These are phyloP conservation scores for Brachionus asplanchnoidis DNA, from an alignment of 1,140 invertebrate species.

Conservation along the genomic window DNA sequence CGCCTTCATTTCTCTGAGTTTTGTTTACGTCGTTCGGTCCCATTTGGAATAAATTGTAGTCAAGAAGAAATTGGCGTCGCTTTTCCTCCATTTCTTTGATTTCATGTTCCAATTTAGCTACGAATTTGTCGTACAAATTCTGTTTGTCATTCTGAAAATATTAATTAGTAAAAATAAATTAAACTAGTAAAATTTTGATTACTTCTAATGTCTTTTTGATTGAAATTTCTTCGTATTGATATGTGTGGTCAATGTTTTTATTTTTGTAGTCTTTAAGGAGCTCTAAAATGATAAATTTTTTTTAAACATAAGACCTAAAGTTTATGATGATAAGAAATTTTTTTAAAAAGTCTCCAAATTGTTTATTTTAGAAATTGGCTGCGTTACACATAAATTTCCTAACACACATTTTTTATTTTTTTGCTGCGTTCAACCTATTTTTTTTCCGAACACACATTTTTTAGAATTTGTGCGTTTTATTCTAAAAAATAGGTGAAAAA, in stretches of 20 bases:
- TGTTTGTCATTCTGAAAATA: slow-evolving; percentile 17
- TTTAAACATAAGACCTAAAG: no score
- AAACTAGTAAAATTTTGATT: background rate
- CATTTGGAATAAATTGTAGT: background rate
- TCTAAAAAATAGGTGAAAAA: no score
- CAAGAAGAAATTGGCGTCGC: slow-evolving; percentile 8
- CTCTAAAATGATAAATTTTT: background rate
- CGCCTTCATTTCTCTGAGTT: background rate
- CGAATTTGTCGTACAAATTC: slow-evolving; percentile 11
- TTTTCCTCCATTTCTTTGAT: slow-evolving; percentile 27
- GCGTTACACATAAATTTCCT: no score
- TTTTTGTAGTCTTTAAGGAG: slow-evolving; percentile 20
- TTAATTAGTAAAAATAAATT: background rate
- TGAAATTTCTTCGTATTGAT: slow-evolving; percentile 29
- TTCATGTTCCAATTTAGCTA: slow-evolving; percentile 21
- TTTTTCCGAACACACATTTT: no score
- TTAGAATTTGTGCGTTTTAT: no score
- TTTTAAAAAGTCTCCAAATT: no score
- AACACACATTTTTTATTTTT: no score
- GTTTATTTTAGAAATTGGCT: no score
- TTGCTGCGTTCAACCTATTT: no score
- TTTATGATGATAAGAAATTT: no score
- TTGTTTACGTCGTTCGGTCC: background rate
- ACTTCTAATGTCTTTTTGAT: slow-evolving; percentile 25
- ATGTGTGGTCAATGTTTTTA: slow-evolving; percentile 33